Evolutionary conservation across 2,888 invertebrate species (phyloP), one percentile per base, ranked within the genome.

Genomic region (Spialia ferax): DNA sequence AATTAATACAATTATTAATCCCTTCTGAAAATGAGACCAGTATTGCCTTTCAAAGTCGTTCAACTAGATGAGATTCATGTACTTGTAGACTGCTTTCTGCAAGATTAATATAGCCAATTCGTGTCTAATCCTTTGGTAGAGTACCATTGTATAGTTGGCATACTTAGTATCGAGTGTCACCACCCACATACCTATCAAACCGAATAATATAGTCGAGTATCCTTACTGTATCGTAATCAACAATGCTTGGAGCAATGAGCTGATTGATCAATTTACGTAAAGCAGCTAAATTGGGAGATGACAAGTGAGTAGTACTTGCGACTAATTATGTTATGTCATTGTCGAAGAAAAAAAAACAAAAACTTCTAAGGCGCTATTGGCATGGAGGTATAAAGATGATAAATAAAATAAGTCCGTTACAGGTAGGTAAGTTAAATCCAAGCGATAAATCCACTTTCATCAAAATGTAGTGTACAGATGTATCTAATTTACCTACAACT

Each of bases 211-310:
- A 26, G 22, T 50, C 48, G 45, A 55, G 26, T 20, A 18, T 57
- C 38, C 57, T 45, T 45, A 59, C 59, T 57, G 23, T 45, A 26
- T 23, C 42, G n/a, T 59, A 42, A 45, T 59, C 42, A 26, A 42
- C 26, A 38, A 55, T 13, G 38, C 11, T 63, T 54, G 35, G 54
- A 63, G 63, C 29, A 22, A 63, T 63, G 55, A 54, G 45, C 42
- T 54, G 63, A 63, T 54, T 54, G 63, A 63, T 63, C 63, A 63
- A 63, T 63, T 55, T 55, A 63, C 63, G 42, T 45, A n/a, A 63
- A 63, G 45, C 63, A 20, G 63, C 18, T 63, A 55, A 35, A 63
- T 55, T 45, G 63, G 63, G 56, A 63, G 63, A 63, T 63, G 38
- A 42, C 42, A 54, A 38, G 63, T 32, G 10, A 10, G 26, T 26